A percentile compares a stretch with the other conserved stretches of the same genome.
These are phyloP conservation scores for Nesidiocoris tenuis DNA, from an alignment of 2,888 invertebrate species.

Conservation along the genomic window DNA sequence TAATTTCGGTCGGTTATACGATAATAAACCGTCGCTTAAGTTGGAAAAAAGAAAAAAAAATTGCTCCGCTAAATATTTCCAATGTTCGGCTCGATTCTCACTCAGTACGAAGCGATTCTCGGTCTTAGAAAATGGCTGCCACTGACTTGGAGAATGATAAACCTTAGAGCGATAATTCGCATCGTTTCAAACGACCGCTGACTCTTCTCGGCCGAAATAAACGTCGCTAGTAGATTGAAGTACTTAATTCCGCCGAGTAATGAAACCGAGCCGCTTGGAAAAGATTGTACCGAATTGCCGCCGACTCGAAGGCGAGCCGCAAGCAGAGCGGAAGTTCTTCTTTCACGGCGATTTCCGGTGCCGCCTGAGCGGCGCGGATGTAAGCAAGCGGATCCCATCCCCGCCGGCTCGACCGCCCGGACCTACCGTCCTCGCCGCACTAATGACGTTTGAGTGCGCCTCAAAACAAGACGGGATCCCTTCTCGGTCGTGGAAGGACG, in stretches of 20 bases:
- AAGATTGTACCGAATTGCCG: background rate
- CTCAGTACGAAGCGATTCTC: too few species aligned
- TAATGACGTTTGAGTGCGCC: constrained; percentile 35
- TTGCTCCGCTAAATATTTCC: too few species aligned
- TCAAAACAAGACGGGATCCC: constrained; percentile 21
- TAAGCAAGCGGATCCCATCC: background rate
- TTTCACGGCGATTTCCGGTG: background rate
- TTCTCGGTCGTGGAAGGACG: background rate
- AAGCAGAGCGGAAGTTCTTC: background rate
- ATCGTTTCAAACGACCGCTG: background rate
- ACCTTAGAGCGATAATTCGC: too few species aligned
- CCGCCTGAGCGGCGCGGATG: background rate
- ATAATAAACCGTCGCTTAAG: too few species aligned
- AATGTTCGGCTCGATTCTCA: too few species aligned
- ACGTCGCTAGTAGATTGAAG: background rate
- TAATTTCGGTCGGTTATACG: too few species aligned
- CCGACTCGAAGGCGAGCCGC: background rate
- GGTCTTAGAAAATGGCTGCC: too few species aligned
- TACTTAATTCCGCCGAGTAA: background rate
- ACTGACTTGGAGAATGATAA: too few species aligned
- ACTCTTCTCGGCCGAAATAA: background rate
- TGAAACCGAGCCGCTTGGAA: background rate
- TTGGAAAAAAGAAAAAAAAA: too few species aligned
- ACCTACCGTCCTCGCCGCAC: background rate
- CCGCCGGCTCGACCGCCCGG: background rate